These are phyloP conservation scores for Phasia obesa DNA, from an alignment of 2,888 invertebrate species.

Conservation along the genomic window DNA sequence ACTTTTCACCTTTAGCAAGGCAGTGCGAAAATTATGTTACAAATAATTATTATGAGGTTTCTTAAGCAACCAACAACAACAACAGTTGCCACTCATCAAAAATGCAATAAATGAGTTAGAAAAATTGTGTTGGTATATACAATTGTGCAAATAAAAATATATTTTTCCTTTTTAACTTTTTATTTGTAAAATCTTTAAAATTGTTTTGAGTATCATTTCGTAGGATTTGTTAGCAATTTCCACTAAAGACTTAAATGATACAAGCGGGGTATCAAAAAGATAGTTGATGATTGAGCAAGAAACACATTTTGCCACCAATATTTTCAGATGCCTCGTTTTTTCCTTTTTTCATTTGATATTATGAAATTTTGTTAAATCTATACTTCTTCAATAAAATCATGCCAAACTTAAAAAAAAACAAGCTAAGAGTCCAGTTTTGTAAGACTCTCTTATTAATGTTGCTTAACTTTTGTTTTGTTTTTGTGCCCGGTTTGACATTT, in stretches of 20 bases:
- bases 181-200: constrained; percentile 17
- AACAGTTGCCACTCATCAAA: constrained; percentile 10
- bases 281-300: constrained; percentile 14
- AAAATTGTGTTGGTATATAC: not conserved
- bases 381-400: constrained; percentile 45
- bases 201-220: not conserved
- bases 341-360: constrained; percentile 18
- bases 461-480: constrained; percentile 20
- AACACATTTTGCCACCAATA: constrained; percentile 54
- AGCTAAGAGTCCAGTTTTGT: constrained; percentile 59
- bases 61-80: constrained; percentile 16
- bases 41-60: constrained; percentile 27
- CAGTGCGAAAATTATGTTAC: constrained; percentile 27
- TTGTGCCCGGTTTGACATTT: constrained; percentile 62
- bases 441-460: constrained; percentile 39
- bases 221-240: constrained; percentile 24
- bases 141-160: not conserved
- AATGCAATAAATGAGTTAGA: not conserved
- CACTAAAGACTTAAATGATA: constrained; percentile 44
- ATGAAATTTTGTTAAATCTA: constrained; percentile 43
- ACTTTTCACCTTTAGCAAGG: constrained; percentile 65
- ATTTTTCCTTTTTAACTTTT: constrained; percentile 17
- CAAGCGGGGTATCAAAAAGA: constrained; percentile 34
- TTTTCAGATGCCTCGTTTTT: constrained; percentile 15
- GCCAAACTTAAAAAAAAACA: constrained; percentile 43